phyloP scores from a whole-genome alignment of 2,113 vertebrate genomes.

The Sisor rabdophorus region DNA sequence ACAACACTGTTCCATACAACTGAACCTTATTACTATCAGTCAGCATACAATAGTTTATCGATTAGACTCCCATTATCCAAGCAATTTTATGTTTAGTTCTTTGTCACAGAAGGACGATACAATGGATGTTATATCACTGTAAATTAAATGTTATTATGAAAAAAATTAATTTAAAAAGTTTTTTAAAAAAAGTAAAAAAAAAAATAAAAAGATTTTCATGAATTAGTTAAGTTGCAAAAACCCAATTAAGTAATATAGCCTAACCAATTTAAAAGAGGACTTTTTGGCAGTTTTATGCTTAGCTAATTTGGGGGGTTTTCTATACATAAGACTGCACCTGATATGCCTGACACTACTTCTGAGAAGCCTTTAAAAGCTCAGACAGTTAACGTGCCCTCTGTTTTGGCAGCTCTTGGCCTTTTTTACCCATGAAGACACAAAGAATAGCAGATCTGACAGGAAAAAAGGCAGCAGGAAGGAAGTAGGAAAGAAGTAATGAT shows the following conservation, averaged over 20 bases:
- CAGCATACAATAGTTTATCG: slow-evolving; percentile 34
- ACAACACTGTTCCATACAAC: background rate
- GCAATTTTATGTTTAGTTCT: slow-evolving; percentile 27
- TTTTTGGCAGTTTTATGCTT: background rate
- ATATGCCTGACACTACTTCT: slow-evolving; percentile 34
- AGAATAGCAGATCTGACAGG: slow-evolving; percentile 3
- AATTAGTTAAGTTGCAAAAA: background rate
- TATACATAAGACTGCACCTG: slow-evolving; percentile 17
- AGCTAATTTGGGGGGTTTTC: slow-evolving; percentile 33
- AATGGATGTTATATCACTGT: slow-evolving; percentile 19
- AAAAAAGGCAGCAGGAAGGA: slow-evolving; percentile 9
- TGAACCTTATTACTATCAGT: slow-evolving; percentile 46
- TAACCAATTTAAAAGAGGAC: background rate
- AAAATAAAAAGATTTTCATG: too few species aligned
- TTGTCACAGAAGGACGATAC: slow-evolving; percentile 23
- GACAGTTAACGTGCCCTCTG: background rate
- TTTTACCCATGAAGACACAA: slow-evolving; percentile 2
- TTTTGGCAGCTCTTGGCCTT: slow-evolving; percentile 17
- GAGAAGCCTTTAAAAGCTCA: slow-evolving; percentile 31
- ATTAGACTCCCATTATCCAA: slow-evolving; percentile 28
- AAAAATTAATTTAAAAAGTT: slow-evolving; percentile 16
- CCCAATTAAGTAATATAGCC: background rate
- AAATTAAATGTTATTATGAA: slow-evolving; percentile 18
- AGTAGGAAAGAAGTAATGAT: slow-evolving; percentile 27
- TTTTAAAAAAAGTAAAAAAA: background rate